Evolutionary conservation across 2,888 invertebrate genomes (phyloP).

Genomic region (Cheilosia impressa): DNA sequence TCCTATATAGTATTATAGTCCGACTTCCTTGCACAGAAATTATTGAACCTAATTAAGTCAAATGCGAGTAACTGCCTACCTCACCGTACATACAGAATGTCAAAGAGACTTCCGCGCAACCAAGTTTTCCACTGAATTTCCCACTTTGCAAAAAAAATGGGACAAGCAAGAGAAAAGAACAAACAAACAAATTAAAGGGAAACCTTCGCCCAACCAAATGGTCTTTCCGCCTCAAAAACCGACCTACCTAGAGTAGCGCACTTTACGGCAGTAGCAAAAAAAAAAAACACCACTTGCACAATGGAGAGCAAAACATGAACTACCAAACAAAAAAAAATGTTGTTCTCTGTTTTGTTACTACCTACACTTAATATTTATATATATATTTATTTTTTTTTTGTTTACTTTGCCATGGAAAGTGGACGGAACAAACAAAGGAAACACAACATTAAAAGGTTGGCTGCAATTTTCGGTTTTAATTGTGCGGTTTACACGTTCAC

Average conservation of each 20-base stretch:
- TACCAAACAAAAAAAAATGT: conserved; percentile 13
- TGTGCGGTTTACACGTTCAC: conserved; percentile 24
- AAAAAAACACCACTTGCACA: conserved; percentile 11
- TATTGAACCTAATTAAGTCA: conserved; percentile 52
- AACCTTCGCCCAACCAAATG: conserved; percentile 54
- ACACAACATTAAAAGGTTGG: conserved; percentile 21
- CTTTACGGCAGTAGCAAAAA: conserved; percentile 16
- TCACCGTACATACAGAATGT: not conserved
- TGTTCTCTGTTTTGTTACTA: conserved; percentile 5
- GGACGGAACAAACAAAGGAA: not conserved
- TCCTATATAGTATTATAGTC: not conserved
- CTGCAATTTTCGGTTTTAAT: conserved; percentile 23
- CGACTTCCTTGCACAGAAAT: not conserved
- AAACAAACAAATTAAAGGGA: conserved; percentile 41
- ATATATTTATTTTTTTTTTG: too few relatives aligned
- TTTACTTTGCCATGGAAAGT: conserved; percentile 5
- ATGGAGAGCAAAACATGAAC: conserved; percentile 16
- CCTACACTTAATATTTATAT: conserved; percentile 18
- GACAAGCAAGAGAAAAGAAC: not conserved
- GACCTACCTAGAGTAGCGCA: conserved; percentile 14
- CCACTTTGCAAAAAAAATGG: not conserved
- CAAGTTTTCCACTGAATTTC: conserved; percentile 39
- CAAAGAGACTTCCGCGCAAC: conserved; percentile 43
- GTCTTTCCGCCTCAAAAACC: conserved; percentile 39
- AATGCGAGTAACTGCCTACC: not conserved